Evolutionary conservation across 2,888 invertebrate species (phyloP), one percentile per base, ranked within the genome.

Genomic region (Meiosimyza decipiens): DNA sequence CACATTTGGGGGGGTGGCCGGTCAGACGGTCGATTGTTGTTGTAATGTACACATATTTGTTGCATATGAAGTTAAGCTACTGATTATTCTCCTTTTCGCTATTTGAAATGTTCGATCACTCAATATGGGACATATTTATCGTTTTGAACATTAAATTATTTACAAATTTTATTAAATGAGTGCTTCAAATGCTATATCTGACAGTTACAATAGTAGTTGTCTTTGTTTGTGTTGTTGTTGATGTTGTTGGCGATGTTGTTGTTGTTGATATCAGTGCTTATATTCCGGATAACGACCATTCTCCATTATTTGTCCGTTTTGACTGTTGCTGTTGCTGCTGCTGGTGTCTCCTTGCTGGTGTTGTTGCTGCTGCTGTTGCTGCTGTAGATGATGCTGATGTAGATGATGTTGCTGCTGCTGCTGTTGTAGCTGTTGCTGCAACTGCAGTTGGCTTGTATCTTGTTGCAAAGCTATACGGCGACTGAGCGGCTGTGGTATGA

Each of bases 211-310:
- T n/a, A 40, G 40, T 11, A 40, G 33, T 33, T 62, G 60, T 47
- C 28, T 28, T 13, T 62, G 60, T 11, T 60, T 18, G n/a, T 73
- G 66, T 64, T 71, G 65, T 60, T 75, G 71, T 18, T 66, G 57
- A 49, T 69, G 68, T 12, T 28, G 16, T 49, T 71, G 62, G 15
- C 28, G 55, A 33, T 59, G 57, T 60, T 60, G 74, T 50, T 71
- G 77, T 63, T 76, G 75, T 70, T 74, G 72, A 70, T 87, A 91
- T 92, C 91, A 92, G 91, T 92, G 92, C 89, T 91, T 92, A 90
- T 92, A 92, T 89, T 93, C 92, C 86, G 92, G 92, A 88, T 91
- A 92, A 80, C 90, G 90, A 82, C 90, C 90, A 84, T 88, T 90
- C 89, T 89, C 89, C 89, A 88, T 88, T 89, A 87, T 88, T 89